Evolutionary conservation across 2,113 vertebrate species (phyloP), one percentile per base, ranked within the genome.

Genomic region (Myotis yumanensis): DNA sequence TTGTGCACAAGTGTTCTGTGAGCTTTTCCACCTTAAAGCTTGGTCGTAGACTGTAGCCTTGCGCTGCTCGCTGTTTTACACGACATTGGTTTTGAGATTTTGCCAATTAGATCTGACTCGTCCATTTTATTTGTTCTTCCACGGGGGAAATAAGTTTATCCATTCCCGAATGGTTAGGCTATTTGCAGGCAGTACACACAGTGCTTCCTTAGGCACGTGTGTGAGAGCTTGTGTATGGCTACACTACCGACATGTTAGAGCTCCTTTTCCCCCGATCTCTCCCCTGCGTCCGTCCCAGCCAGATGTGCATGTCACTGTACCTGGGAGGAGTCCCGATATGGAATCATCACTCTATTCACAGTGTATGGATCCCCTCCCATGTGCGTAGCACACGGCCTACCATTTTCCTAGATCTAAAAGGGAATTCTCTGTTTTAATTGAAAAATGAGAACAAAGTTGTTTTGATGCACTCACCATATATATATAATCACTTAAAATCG

Each of bases 261-360:
- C 37, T 51, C 43, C 57, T 59, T 59, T 22, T 22, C 10, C 2
- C 2, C 57, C 22, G 54, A 25, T 4, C 57, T 59, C 57, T 4
- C 57, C 23, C 57, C 57, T 59, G 54, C 20, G 3, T 32, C 51
- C 48, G 57, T n/a, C 32, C 75, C 15, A 18, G 62, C 51, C 18
- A 30, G 16, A 40, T 2, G 11, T 7, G 14, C 1, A 0, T 2
- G 10, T 10, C 18, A 12, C 35, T 5, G 30, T 0, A 14, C 7
- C 14, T 22, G 7, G 7, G 28, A 66, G n/a, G 35, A n/a, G 1
- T 22, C 15, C 66, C 10, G 6, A 40, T 52, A 17, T 2, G 37
- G 76, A 75, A 23, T 25, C 8, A 37, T 9, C 54, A 11, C 37
- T 87, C 28, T 52, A 30, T 0, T 30, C 35, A 43, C 23, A 37